Conservation (phyloP, 2,797 vertebrate species). For the Crenichthys baileyi region DNA sequence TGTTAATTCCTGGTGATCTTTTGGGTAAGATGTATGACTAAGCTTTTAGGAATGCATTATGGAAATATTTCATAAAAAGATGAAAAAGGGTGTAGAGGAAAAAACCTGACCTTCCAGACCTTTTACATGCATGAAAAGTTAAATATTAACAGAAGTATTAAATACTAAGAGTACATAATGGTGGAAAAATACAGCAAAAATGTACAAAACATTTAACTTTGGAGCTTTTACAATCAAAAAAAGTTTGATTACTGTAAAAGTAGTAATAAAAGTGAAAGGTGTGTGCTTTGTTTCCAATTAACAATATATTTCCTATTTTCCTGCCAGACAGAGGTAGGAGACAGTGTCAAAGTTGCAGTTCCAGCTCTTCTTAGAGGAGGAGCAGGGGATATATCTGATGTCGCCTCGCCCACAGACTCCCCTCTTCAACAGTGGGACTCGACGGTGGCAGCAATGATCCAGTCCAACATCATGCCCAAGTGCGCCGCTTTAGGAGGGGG, state of each 20-base stretch:
- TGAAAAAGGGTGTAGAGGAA: background rate
- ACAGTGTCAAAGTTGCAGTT: slow-evolving; percentile 40
- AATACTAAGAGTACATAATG: background rate
- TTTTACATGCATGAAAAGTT: background rate
- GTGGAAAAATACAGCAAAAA: background rate
- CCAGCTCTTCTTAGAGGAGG: slow-evolving; percentile 70
- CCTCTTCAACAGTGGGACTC: slow-evolving; percentile 73
- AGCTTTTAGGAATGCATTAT: background rate
- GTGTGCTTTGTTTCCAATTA: too few relatives aligned
- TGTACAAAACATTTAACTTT: background rate
- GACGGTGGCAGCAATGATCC: slow-evolving; percentile 67
- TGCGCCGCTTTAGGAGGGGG: slow-evolving; percentile 70
- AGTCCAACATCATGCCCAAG: slow-evolving; percentile 55
- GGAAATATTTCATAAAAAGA: background rate
- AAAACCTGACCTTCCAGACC: background rate
- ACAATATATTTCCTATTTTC: background rate
- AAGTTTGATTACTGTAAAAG: background rate
- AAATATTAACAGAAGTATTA: background rate
- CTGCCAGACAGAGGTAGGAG: slow-evolving; percentile 46
- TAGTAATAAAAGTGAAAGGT: background rate
- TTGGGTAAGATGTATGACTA: background rate
- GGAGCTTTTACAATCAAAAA: background rate
- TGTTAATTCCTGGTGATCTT: background rate
- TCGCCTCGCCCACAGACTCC: slow-evolving; percentile 41
- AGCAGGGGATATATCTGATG: slow-evolving; percentile 6